Evolutionary conservation across 2,113 vertebrate genomes (phyloP), one percentile per base, ranked within the genome.

Genomic region (Pachyramphus minor): DNA sequence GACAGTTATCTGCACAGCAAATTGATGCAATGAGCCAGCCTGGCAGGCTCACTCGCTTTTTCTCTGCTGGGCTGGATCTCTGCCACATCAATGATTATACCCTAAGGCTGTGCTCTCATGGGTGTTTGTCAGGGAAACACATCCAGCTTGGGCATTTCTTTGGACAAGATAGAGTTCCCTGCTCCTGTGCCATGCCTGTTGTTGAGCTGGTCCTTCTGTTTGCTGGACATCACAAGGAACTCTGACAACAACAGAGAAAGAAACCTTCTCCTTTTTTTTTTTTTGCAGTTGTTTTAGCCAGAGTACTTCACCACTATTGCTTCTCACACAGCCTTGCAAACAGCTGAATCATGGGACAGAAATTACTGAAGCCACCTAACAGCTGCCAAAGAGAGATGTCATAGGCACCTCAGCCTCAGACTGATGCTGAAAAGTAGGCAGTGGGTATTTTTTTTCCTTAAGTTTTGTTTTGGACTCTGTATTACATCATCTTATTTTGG

Each of bases 151-250:
- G 24, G 15, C 16, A 31, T n/a, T 59, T 71, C 31, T 74, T 78
- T 39, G 37, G 21, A 33, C 27, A 58, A 41, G 72, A 53, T 23
- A 31, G 31, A 6, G 8, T 47, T 60, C 28, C 55, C 63, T 53
- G 41, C 9, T 72, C 12, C 22, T 1, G 0, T 72, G 49, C 37
- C 19, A 3, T 35, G 28, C 11, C 10, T 33, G 13, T n/a, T 37
- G 23, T n/a, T 71, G 16, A 28, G n/a, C 8, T 44, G 82, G 24
- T 35, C 59, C 41, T 0, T 1, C 41, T 59, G 15, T 56, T 88
- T 63, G 19, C 45, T 56, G 28, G 5, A 13, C 39, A 42, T 77
- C 72, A 24, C 23, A 45, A 52, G 24, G 42, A 89, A 31, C 8
- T 10, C 49, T 16, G 23, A 47, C 3, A 8, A 62, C 21, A 73